Evolutionary conservation across 2,797 vertebrate genomes (phyloP), one percentile per base, ranked within the genome.

Genomic region (Percopsis omiscomaycus): DNA sequence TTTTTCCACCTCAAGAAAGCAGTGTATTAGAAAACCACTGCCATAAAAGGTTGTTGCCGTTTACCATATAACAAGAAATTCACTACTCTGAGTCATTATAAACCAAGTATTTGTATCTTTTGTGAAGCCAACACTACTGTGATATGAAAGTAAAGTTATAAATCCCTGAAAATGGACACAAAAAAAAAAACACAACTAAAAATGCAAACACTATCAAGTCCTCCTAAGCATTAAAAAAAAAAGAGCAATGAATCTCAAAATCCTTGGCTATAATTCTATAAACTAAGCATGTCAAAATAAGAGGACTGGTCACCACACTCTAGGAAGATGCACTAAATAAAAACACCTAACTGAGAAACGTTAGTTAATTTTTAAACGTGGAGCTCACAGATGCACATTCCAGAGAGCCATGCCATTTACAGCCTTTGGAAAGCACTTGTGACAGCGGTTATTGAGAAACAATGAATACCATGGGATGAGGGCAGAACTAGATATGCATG

Each of bases 401-500:
- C 71, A 76, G 77, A 84, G 78, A 84, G 86, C 82, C 84, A 87
- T 89, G 84, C 84, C 71, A 81, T 88, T 83, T 84, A 83, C 84
- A 86, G 76, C 83, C 50, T 77, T 63, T 69, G 30, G 75, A 59
- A 83, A 84, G 77, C 78, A 75, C 66, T 69, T 60, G 81, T 82
- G 85, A 87, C 79, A 80, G 78, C 80, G 81, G 79, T 84, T 80
- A 74, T 68, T 79, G 73, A 80, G 82, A 67, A 83, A 81, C 78
- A 84, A 71, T 78, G 68, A 74, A 73, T 48, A 81, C 78, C 78
- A 80, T 85, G 84, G 74, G 84, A 88, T 84, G 82, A 89, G 77
- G 76, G 82, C 84, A 84, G 75, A 88, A 90, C 87, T 87, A 82
- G 84, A 89, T 49, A 46, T 84, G 79, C 66, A 89, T 89, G 90